Conservation (phyloP, 2,888 invertebrate genomes). For the Gastracanthus pulcherrimus region DNA sequence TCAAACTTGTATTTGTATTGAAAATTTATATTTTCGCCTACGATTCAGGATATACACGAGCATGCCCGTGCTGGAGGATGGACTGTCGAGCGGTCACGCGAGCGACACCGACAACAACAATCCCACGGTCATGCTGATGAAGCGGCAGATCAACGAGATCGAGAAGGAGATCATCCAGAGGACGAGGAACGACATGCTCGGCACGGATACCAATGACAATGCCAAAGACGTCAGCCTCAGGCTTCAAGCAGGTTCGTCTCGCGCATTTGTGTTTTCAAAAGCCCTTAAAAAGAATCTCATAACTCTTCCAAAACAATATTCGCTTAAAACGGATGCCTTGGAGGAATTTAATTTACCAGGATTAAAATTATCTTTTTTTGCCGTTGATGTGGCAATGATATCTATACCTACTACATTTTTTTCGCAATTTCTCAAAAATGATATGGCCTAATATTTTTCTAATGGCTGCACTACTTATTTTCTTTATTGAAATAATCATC, state of each 20-base stretch:
- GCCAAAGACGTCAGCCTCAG: slow-evolving; percentile 70
- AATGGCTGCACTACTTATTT: too few species aligned
- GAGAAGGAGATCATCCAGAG: slow-evolving; percentile 84
- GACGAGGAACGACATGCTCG: slow-evolving; percentile 77
- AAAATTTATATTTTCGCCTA: too few species aligned
- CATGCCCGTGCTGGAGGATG: slow-evolving; percentile 96
- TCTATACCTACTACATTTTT: too few species aligned
- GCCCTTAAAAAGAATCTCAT: slow-evolving; percentile 25
- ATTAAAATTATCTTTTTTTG: too few species aligned
- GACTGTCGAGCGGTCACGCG: slow-evolving; percentile 94
- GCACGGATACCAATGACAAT: slow-evolving; percentile 68
- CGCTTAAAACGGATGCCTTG: slow-evolving; percentile 71
- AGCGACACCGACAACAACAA: slow-evolving; percentile 95
- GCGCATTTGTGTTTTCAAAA: not conserved
- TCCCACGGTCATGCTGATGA: slow-evolving; percentile 83
- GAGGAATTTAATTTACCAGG: too few species aligned
- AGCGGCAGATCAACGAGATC: slow-evolving; percentile 86
- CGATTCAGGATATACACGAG: slow-evolving; percentile 84
- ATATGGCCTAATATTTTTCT: too few species aligned
- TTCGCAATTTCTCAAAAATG: too few species aligned
- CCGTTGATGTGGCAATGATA: too few species aligned
- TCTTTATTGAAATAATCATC: too few species aligned
- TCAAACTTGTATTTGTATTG: too few species aligned
- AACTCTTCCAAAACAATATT: too few species aligned
- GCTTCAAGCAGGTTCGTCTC: slow-evolving; percentile 51